Percentiles rank a stretch among this genome's conserved stretches.
Conservation (phyloP, 2,113 vertebrate genomes). For the Cavia aperea region DNA sequence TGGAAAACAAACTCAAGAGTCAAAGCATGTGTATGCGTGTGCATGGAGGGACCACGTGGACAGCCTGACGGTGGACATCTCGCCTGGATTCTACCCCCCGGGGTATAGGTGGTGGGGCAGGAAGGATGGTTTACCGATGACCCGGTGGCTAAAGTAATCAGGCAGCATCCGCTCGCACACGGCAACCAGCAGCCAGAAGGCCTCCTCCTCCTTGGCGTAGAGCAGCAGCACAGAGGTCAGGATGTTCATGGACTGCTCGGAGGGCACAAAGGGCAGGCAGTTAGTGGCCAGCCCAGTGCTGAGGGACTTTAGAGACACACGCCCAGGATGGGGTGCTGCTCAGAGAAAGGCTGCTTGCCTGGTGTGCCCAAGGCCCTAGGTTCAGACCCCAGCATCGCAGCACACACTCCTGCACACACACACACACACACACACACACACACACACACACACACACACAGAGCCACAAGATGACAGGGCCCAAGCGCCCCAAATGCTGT, state of each 20-base stretch:
- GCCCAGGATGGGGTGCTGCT: neutral
- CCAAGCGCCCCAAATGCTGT: accelerated
- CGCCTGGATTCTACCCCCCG: neutral
- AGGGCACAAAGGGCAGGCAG: neutral
- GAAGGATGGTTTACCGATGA: slow-evolving; percentile 82
- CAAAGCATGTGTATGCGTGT: neutral
- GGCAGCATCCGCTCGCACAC: slow-evolving; percentile 97
- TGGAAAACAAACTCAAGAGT: neutral
- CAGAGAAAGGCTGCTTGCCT: too few relatives aligned
- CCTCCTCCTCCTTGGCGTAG: slow-evolving; percentile 94
- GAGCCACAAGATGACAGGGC: neutral
- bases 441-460: neutral
- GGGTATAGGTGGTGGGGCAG: neutral
- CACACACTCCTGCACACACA: neutral
- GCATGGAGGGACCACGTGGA: neutral
- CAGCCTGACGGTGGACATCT: accelerated
- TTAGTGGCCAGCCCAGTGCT: neutral
- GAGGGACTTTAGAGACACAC: neutral
- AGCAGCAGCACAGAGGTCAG: slow-evolving; percentile 92
- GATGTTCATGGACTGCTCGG: slow-evolving; percentile 95
- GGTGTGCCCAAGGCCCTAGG: neutral
- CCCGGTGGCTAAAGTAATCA: slow-evolving; percentile 95
- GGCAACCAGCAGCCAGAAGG: slow-evolving; percentile 95
- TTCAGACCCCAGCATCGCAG: neutral
- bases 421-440: neutral